Evolutionary conservation across 2,888 invertebrate species (phyloP).

Genomic region (Argyra leucocephala): DNA sequence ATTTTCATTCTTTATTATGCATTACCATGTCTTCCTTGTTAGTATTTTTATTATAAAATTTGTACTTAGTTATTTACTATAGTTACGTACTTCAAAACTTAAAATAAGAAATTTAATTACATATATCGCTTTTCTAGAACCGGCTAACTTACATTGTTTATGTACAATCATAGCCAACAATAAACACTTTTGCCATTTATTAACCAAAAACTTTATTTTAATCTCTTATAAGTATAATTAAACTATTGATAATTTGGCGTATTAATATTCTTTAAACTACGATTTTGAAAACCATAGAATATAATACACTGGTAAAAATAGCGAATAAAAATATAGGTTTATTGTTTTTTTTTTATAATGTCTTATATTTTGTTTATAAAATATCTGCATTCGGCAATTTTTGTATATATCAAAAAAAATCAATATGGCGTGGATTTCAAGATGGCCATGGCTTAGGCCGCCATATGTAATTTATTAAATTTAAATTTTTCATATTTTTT

Average conservation of each 20-base stretch:
- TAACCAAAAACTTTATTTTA: not conserved
- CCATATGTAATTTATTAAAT: not conserved
- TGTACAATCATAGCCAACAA: not conserved
- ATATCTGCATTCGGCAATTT: not conserved
- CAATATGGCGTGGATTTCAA: constrained; percentile 1
- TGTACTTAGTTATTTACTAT: too few species aligned
- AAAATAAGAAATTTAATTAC: too few species aligned
- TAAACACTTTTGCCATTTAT: not conserved
- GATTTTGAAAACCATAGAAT: too few species aligned
- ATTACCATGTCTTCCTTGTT: too few species aligned
- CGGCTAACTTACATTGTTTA: not conserved
- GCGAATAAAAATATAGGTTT: not conserved
- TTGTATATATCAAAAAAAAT: constrained; percentile 1
- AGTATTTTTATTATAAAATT: too few species aligned
- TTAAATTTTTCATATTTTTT: not conserved
- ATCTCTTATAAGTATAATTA: too few species aligned
- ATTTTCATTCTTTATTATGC: too few species aligned
- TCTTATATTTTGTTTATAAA: not conserved
- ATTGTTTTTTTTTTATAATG: not conserved
- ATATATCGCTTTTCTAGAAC: too few species aligned
- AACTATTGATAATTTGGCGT: too few species aligned
- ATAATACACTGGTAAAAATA: too few species aligned
- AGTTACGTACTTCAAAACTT: too few species aligned
- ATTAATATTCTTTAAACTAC: too few species aligned
- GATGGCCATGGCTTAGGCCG: not conserved